Evolutionary conservation across 2,888 invertebrate species (phyloP).

Genomic region (Campoplex capitator): DNA sequence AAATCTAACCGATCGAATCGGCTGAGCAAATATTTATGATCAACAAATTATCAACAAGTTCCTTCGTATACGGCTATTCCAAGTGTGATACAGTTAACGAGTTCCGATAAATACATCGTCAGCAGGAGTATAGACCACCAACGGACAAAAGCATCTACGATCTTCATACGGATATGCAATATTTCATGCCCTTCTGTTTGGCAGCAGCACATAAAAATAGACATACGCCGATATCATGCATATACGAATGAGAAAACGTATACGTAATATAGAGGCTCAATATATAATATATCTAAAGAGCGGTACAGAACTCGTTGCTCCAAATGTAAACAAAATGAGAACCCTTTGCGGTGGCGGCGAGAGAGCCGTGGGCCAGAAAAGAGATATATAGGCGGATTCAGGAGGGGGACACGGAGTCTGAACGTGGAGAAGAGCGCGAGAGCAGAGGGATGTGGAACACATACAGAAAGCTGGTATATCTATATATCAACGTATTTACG

Average conservation of each 20-base stretch:
- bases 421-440: constrained; percentile 52
- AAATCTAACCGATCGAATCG: constrained; percentile 38
- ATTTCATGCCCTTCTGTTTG: not conserved
- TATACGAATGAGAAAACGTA: not conserved
- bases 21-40: constrained; percentile 52
- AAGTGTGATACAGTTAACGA: constrained; percentile 7
- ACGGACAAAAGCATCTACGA: not conserved
- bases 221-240: not conserved
- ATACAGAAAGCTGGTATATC: constrained; percentile 21
- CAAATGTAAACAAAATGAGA: constrained; percentile 76
- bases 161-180: too few species aligned
- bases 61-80: not conserved
- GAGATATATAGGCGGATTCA: constrained; percentile 21
- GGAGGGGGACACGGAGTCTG: constrained; percentile 48
- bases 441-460: constrained; percentile 53
- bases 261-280: not conserved
- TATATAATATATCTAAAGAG: constrained; percentile 6
- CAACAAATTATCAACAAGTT: constrained; percentile 50
- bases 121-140: not conserved
- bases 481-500: not conserved
- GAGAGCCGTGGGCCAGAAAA: constrained; percentile 51
- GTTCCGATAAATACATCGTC: constrained; percentile 9
- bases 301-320: constrained; percentile 9
- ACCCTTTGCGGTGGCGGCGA: constrained; percentile 67
- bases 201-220: not conserved